Conservation (phyloP, 2,888 invertebrate genomes). For the Melolontha melolontha region DNA sequence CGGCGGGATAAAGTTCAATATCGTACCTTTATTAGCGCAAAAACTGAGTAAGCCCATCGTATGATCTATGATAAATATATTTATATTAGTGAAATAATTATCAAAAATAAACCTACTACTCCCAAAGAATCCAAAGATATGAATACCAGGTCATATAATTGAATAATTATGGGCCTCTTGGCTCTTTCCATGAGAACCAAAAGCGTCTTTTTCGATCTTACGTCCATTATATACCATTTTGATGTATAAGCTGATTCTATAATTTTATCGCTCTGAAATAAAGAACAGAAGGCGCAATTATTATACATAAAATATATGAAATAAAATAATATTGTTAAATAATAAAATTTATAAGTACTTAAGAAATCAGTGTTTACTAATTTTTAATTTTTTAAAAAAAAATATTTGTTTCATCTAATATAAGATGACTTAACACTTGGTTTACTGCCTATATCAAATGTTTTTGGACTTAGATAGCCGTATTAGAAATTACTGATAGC, state of each 20-base stretch:
- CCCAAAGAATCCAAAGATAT: constrained; percentile 19
- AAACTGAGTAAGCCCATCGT: constrained; percentile 1
- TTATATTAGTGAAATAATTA: not conserved
- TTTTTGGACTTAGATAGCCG: no score
- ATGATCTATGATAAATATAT: not conserved
- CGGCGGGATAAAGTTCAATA: not conserved
- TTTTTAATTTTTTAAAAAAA: no score
- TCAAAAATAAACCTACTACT: constrained; percentile 3
- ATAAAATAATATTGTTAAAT: no score
- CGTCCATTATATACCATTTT: constrained; percentile 13
- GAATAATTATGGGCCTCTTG: constrained; percentile 20
- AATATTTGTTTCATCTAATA: no score
- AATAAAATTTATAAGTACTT: no score
- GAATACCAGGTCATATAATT: not conserved
- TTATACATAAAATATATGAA: no score
- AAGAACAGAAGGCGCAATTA: no score
- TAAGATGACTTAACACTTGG: no score
- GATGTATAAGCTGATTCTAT: constrained; percentile 12
- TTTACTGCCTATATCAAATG: no score
- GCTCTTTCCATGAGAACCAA: constrained; percentile 30
- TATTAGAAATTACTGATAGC: no score
- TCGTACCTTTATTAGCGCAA: not conserved
- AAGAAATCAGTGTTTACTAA: no score
- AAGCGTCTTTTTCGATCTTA: constrained; percentile 2
- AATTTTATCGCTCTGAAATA: constrained; percentile 22